Conservation (phyloP, 2,797 vertebrate genomes). For the Gymnothorax reevesii region DNA sequence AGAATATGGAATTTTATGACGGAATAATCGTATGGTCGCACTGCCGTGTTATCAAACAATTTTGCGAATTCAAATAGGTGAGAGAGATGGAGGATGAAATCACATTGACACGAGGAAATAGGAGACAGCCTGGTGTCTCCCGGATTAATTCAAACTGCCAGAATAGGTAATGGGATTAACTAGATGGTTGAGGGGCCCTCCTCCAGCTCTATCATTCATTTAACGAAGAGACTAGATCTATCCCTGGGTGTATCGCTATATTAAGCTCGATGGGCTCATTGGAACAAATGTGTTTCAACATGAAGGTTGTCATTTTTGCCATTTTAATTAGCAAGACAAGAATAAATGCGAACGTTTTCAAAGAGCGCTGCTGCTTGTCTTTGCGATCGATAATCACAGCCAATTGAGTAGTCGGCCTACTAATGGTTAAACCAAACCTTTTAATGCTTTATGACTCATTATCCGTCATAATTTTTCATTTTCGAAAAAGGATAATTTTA, state of each 20-base stretch:
- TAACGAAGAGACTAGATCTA: slow-evolving; percentile 29
- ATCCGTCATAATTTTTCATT: not conserved
- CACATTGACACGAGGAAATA: slow-evolving; percentile 47
- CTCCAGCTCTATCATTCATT: slow-evolving; percentile 50
- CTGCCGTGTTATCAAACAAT: slow-evolving; percentile 19
- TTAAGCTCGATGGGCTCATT: slow-evolving; percentile 17
- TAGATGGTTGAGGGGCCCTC: slow-evolving; percentile 53
- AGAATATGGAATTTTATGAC: slow-evolving; percentile 18
- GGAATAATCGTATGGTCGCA: not conserved
- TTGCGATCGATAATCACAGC: slow-evolving; percentile 19
- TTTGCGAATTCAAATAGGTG: slow-evolving; percentile 29
- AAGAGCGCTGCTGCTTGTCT: slow-evolving; percentile 1
- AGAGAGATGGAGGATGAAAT: slow-evolving; percentile 36
- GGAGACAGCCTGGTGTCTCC: slow-evolving; percentile 47
- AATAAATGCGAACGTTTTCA: slow-evolving; percentile 7
- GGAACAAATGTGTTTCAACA: not conserved
- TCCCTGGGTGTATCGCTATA: slow-evolving; percentile 22
- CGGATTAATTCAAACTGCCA: slow-evolving; percentile 57
- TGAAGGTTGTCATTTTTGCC: not conserved
- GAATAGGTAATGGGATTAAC: slow-evolving; percentile 61
- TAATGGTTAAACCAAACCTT: slow-evolving; percentile 25
- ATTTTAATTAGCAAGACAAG: not conserved
- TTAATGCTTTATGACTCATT: slow-evolving; percentile 15
- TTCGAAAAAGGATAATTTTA: not conserved
- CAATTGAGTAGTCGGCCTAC: slow-evolving; percentile 1